A percentile compares a stretch with the other conserved stretches of the same genome.
phyloP scores from a whole-genome alignment of 2,888 invertebrate genomes.

The Diarsia brunnea region DNA sequence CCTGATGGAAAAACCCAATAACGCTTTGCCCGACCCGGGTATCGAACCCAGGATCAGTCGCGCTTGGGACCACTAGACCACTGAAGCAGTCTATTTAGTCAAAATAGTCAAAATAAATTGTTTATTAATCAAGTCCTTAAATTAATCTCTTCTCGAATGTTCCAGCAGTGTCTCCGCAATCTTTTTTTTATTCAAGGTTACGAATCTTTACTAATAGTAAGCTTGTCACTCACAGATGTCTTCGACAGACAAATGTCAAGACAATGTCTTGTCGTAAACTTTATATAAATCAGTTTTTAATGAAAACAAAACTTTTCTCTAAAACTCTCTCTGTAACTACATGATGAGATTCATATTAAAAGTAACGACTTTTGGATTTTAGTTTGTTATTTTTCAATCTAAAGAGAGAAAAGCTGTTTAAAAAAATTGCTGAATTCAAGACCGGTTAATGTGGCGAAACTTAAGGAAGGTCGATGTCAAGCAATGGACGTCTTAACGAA shows the following conservation, averaged over 20 bases:
- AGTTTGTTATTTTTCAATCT: slow-evolving; percentile 5
- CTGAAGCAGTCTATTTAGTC: no score
- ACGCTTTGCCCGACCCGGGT: no score
- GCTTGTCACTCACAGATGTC: slow-evolving; percentile 71
- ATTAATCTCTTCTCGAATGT: neutral
- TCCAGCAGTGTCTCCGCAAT: neutral
- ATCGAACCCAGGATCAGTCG: no score
- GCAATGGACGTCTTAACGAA: no score
- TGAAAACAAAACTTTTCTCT: slow-evolving; percentile 44
- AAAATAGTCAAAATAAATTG: no score
- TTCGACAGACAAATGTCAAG: slow-evolving; percentile 63
- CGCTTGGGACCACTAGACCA: no score
- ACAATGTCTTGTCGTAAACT: slow-evolving; percentile 69
- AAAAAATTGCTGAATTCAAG: no score
- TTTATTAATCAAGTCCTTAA: neutral
- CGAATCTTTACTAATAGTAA: neutral
- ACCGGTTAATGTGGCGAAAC: no score
- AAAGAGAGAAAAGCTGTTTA: no score
- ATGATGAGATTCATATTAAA: slow-evolving; percentile 25
- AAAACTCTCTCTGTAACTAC: slow-evolving; percentile 3
- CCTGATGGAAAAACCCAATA: no score
- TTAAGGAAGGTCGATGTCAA: no score
- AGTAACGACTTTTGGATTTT: neutral
- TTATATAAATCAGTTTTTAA: slow-evolving; percentile 74
- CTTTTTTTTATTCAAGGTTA: neutral